Base-by-base conservation (phyloP, 2,797 vertebrate species). In the Enteromius mattozi region DNA sequence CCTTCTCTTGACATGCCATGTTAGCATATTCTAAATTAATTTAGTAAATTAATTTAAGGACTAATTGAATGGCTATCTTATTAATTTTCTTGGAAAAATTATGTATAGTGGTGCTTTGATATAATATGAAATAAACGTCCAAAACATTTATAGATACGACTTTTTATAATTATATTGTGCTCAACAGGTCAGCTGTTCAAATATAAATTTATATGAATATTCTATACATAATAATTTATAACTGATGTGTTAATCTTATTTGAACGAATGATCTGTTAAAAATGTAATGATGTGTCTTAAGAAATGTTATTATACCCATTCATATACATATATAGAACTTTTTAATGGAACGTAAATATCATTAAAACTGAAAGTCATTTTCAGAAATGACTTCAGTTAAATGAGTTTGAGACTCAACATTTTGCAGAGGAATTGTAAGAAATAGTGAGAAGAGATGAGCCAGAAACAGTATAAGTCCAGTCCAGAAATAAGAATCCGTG, bases 1-100 rank as follows among this genome's bases (percentile, higher is more conserved):
- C 42, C 37, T 66, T 54, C 65, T 85, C 24, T 68, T 82, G 71
- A 82, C 82, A 78, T 59, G 80, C 68, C 72, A 81, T 42, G 84
- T 78, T 86, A 78, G 4, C 71, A 65, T 74, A 74, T 66, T 86
- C 12, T 68, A 19, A 42, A 42, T 42, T 42, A 42, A 42, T 10
- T 42, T 42, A 59, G 19, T 77, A 65, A 69, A 85, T 85, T 27
- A 40, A 84, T 77, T 83, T 17, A 7, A 56, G 21, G 3, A 49
- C 17, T 61, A 70, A 79, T 40, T 71, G 7, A 69, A 84, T 47
- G 21, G 54, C 4, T 61, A 6, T 61, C 3, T 9, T 13, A 61
- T 37, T 69, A 0, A 61, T 79, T 17, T 56, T 21, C 40, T 37
- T 10, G 4, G 35, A 59, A 77, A 47, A 37, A 33, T 1, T 33